Conservation (phyloP, 2,113 vertebrate genomes). For the Saccopteryx bilineata region DNA sequence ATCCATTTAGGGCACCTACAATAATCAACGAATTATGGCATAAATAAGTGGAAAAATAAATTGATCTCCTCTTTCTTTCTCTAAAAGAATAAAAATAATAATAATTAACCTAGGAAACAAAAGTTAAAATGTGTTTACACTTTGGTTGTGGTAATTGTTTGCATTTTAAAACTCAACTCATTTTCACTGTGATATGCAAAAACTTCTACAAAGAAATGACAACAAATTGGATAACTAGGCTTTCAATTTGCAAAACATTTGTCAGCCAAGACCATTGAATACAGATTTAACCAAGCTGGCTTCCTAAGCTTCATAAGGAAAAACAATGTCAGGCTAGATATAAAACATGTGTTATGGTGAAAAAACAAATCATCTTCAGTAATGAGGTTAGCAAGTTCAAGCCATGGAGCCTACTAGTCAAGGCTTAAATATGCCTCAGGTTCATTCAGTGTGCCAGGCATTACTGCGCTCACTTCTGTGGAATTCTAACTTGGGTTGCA, state of each 20-base stretch:
- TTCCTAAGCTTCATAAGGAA: slow-evolving; percentile 27
- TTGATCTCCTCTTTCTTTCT: too few species aligned
- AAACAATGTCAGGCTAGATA: slow-evolving; percentile 25
- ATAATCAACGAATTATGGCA: too few species aligned
- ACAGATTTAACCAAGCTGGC: neutral
- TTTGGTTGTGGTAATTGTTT: neutral
- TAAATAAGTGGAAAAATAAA: too few species aligned
- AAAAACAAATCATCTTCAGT: neutral
- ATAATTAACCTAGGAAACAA: neutral
- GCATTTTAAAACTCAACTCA: slow-evolving; percentile 20
- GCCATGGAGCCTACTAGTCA: neutral
- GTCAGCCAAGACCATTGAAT: neutral
- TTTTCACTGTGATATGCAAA: neutral
- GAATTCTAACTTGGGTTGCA: slow-evolving; percentile 48
- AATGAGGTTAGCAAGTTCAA: slow-evolving; percentile 45
- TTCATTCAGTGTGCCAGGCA: neutral
- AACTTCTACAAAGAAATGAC: neutral
- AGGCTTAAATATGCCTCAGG: neutral
- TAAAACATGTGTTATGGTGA: slow-evolving; percentile 53
- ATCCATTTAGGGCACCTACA: too few species aligned
- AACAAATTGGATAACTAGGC: neutral
- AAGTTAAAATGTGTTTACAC: neutral
- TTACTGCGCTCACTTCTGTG: neutral
- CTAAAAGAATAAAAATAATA: too few species aligned
- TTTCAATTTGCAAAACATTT: slow-evolving; percentile 42